Conservation (phyloP, 2,888 invertebrate species). For the Parasteatoda lunata region DNA sequence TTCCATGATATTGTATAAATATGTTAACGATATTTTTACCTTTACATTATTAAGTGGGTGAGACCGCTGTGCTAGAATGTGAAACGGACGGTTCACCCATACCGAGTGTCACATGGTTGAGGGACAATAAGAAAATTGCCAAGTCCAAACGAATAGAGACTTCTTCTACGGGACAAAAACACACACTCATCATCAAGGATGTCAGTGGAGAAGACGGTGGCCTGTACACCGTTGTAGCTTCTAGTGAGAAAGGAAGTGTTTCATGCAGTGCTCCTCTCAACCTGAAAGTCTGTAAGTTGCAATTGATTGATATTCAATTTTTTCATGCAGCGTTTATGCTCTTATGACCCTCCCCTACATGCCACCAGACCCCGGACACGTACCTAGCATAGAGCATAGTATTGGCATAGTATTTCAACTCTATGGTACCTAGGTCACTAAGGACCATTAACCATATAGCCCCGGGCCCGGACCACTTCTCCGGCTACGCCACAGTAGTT, state of each 20-base stretch:
- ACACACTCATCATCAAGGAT: slow-evolving; percentile 82
- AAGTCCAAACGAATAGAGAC: slow-evolving; percentile 82
- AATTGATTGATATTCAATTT: no score
- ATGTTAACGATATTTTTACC: no score
- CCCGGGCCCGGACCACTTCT: no score
- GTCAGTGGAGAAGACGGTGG: slow-evolving; percentile 85
- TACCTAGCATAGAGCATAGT: no score
- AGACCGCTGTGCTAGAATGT: slow-evolving; percentile 87
- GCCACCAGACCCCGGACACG: no score
- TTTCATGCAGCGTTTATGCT: no score
- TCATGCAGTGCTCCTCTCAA: slow-evolving; percentile 90
- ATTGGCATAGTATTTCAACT: no score
- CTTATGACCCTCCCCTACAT: no score
- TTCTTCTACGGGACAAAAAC: slow-evolving; percentile 78
- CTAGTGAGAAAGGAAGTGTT: slow-evolving; percentile 82
- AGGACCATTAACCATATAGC: no score
- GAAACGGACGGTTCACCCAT: slow-evolving; percentile 80
- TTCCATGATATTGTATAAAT: no score
- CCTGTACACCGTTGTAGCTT: slow-evolving; percentile 90
- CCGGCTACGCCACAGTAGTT: no score
- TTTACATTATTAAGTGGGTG: slow-evolving; percentile 81
- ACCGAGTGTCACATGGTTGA: slow-evolving; percentile 85
- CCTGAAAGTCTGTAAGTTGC: slow-evolving; percentile 75
- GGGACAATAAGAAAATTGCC: slow-evolving; percentile 87
- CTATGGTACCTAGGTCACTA: no score